Evolutionary conservation across 2,113 vertebrate species (phyloP), one percentile per base, ranked within the genome.

Genomic region (Leptobrachium ailaonicum): DNA sequence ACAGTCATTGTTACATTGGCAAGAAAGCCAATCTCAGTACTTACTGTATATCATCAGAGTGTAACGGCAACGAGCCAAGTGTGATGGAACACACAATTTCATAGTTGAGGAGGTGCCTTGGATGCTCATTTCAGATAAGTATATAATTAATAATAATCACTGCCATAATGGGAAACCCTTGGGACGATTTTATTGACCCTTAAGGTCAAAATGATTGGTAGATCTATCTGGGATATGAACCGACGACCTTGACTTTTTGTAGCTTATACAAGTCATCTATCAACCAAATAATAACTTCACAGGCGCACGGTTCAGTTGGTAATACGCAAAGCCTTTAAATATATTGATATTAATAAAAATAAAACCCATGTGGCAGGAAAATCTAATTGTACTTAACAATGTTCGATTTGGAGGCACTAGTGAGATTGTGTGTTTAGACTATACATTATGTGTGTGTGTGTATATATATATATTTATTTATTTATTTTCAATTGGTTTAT

Each of bases 121-220:
- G 63, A 43, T 74, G 64, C 66, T 73, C 50, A 58, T 80, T 68
- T 47, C 62, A 66, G 71, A 80, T 74, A 73, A 73, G 42, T 66
- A 73, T 72, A 73, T 73, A 66, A 80, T 80, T 73, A 73, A 80
- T 74, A 74, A 73, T n/a, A 63, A 71, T 20, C 66, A 13, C 43
- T 10, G 41, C 1, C 41, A 68, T 68, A 66, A 73, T 56, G 66
- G 40, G 20, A 32, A 73, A 73, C n/a, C 41, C n/a, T 56, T 32
- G 42, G 12, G 32, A 66, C 13, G 11, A 64, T 66, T 79, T 64
- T 66, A 53, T 72, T 79, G 43, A 72, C 44, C 70, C 14, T 56
- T 58, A 32, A 66, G 63, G 60, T 32, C 6, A 12, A 54, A 45
- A 40, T 69, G 75, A 69, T 58, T 77, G 64, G 47, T 73, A n/a